Percentiles rank a stretch among this genome's conserved stretches.
Conservation (phyloP, 2,888 invertebrate species). For the Cerastoderma edule region DNA sequence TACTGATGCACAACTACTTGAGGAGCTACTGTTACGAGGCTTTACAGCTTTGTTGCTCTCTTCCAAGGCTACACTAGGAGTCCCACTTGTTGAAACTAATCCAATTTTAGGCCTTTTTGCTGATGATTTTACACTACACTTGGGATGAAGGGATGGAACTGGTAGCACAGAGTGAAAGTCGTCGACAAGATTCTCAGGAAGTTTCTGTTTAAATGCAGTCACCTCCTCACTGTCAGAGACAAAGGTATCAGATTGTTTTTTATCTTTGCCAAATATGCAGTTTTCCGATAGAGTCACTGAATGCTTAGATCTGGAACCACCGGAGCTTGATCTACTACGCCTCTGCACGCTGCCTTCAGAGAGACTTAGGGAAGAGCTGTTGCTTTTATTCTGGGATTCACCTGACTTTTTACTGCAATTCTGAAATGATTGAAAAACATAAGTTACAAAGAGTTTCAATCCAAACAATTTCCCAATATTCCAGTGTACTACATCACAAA, state of each 20-base stretch:
- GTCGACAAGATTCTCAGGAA: not conserved
- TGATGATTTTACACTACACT: slow-evolving; percentile 7
- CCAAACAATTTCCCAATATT: too few relatives aligned
- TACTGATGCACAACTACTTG: slow-evolving; percentile 43
- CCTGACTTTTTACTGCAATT: too few relatives aligned
- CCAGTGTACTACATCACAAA: too few relatives aligned
- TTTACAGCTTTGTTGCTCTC: slow-evolving; percentile 19
- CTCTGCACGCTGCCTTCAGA: slow-evolving; percentile 21
- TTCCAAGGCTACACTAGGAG: not conserved
- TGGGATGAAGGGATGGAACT: slow-evolving; percentile 1
- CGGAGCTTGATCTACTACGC: slow-evolving; percentile 42
- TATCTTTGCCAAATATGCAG: slow-evolving; percentile 8
- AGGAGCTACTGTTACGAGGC: slow-evolving; percentile 34
- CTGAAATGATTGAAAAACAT: too few relatives aligned
- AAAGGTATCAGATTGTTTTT: slow-evolving; percentile 3
- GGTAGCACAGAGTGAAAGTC: slow-evolving; percentile 17
- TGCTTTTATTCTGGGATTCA: slow-evolving; percentile 35
- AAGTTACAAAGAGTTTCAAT: too few relatives aligned
- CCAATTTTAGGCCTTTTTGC: not conserved
- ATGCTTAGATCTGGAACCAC: slow-evolving; percentile 43
- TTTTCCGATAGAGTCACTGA: slow-evolving; percentile 6
- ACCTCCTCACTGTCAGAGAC: slow-evolving; percentile 7
- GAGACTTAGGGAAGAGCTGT: slow-evolving; percentile 35
- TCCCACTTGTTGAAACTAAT: slow-evolving; percentile 5
- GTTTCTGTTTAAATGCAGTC: slow-evolving; percentile 7